These are phyloP conservation scores for Trypoxylon attenuatum DNA, from an alignment of 2,888 invertebrate species.

Conservation along the genomic window DNA sequence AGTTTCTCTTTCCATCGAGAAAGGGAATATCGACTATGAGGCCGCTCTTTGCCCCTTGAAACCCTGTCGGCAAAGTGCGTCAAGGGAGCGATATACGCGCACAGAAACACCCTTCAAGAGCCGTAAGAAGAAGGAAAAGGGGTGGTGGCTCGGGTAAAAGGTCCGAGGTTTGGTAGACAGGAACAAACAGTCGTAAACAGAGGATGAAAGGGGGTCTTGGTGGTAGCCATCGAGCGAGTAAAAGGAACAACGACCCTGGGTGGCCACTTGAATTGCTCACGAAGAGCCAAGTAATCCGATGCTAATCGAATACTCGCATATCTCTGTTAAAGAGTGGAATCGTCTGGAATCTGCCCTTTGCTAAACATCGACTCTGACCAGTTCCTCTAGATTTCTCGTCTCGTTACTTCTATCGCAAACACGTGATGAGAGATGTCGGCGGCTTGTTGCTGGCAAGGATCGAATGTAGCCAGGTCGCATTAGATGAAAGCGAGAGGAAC, in stretches of 20 bases:
- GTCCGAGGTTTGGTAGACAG: conserved; percentile 42
- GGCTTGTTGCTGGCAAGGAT: conserved; percentile 47
- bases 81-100: conserved; percentile 43
- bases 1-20: conserved; percentile 46
- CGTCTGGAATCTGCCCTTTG: no score
- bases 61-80: conserved; percentile 44
- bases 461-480: conserved; percentile 39
- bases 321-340: no score
- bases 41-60: conserved; percentile 30
- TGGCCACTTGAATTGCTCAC: not conserved
- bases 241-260: conserved; percentile 1
- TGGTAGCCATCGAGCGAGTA: not conserved
- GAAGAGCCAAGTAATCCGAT: not conserved
- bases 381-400: no score
- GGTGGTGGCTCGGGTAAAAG: conserved; percentile 29
- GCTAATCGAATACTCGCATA: no score
- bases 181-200: conserved; percentile 51
- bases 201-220: conserved; percentile 9
- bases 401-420: no score
- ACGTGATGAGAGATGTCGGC: no score
- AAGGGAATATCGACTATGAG: conserved; percentile 32
- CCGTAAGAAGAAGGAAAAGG: conserved; percentile 5
- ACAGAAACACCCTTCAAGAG: conserved; percentile 17
- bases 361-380: no score
- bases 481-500: conserved; percentile 35